Percentiles rank a stretch among this genome's conserved stretches.
phyloP scores from a whole-genome alignment of 1,140 invertebrate genomes.

The Psilanteris sp. region DNA sequence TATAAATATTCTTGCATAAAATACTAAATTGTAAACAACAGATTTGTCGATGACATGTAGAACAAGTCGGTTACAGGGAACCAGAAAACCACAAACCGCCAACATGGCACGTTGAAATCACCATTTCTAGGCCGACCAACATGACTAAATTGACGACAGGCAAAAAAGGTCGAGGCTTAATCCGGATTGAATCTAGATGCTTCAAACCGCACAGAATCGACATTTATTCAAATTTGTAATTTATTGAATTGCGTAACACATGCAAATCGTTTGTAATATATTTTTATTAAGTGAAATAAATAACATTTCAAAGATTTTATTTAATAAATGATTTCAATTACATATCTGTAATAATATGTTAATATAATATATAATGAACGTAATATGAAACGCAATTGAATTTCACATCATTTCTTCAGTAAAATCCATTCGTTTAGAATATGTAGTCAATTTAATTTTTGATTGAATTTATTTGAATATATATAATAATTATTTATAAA shows the following conservation, averaged over 20 bases:
- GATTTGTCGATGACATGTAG: conserved; percentile 42
- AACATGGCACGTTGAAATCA: conserved; percentile 55
- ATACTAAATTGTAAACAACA: conserved; percentile 29
- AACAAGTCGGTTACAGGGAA: conserved; percentile 36
- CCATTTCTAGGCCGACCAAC: conserved; percentile 29
- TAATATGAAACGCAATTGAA: no score
- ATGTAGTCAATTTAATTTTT: no score
- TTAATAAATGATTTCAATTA: no score
- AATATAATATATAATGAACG: no score
- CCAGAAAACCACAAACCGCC: conserved; percentile 56
- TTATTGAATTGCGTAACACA: conserved; percentile 28
- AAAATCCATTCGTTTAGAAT: no score
- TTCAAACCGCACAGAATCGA: conserved; percentile 53
- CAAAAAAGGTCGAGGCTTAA: conserved; percentile 50
- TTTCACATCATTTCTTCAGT: no score
- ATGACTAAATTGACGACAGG: conserved; percentile 10
- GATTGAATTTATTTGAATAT: no score
- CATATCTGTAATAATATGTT: no score
- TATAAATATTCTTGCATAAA: conserved; percentile 44
- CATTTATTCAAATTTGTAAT: conserved; percentile 41
- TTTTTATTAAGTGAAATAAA: no score
- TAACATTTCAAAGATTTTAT: no score
- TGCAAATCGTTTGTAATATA: no score
- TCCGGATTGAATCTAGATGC: conserved; percentile 34
- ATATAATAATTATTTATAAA: no score